Evolutionary conservation across 2,113 vertebrate species (phyloP), one percentile per base, ranked within the genome.

Genomic region (Mormyrus lacerda): DNA sequence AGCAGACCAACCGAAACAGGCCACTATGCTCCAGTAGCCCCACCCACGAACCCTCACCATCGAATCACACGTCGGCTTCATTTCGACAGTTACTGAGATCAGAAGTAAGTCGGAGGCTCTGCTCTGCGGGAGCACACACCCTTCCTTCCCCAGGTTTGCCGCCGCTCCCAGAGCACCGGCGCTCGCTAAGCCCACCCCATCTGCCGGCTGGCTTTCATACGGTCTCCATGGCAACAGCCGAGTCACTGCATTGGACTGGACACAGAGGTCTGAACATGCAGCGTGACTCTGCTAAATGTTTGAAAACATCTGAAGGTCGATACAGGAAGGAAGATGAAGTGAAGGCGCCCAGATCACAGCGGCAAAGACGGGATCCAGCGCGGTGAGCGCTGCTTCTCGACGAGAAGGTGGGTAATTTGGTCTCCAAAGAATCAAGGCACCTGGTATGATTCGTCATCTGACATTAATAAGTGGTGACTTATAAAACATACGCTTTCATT

Each of bases 281-380:
- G 83, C 44, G n/a, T 85, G 83, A 85, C 44, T 24, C 44, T 85
- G 83, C 83, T 85, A 50, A 85, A 85, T 50, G n/a, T 47, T 85
- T 50, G 83, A 27, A 48, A 85, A 85, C 44, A 47, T 48, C 83
- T 85, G 83, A 85, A 85, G 24, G n/a, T 47, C 47, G 47, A 50
- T n/a, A 50, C n/a, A 13, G 44, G 44, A 85, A 48, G n/a, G 19
- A 85, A n/a, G 24, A 47, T 24, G 5, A 27, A 85, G 24, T 7
- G 17, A 85, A 27, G 82, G 11, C n/a, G 21, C n/a, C 44, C 4
- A 8, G 42, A 31, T 7, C 61, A 1, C 24, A 21, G 55, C 4
- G 24, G 9, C 15, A 84, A 5, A 17, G 42, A 44, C 17, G 0
- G 44, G 31, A 42, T 82, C 31, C 24, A 42, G 15, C 17, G 3